Evolutionary conservation across 2,888 invertebrate genomes (phyloP).

Genomic region (Cepaea hortensis): DNA sequence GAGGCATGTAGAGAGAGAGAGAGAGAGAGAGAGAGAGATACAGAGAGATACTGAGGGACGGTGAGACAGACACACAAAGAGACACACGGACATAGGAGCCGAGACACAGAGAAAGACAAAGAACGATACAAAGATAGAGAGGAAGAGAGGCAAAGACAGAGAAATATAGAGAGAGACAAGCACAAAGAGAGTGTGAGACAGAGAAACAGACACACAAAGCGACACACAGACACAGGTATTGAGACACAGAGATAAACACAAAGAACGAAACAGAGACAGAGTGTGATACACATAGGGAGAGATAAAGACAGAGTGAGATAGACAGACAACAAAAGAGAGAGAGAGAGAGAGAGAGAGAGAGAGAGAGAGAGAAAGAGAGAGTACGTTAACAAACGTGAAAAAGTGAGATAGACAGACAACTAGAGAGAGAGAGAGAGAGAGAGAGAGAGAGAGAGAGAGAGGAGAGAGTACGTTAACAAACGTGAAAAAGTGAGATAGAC

Average conservation of each 20-base stretch:
- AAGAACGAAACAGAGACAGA: neutral
- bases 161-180: neutral
- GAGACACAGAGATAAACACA: neutral
- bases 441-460: neutral
- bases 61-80: no score
- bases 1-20: no score
- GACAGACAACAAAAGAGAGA: neutral
- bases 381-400: neutral
- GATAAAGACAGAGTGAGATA: neutral
- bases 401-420: no score
- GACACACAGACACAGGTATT: neutral
- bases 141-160: conserved; percentile 22
- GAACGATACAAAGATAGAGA: no score
- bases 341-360: neutral
- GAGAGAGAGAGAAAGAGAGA: neutral
- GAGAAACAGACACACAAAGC: neutral
- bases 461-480: no score
- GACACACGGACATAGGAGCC: no score
- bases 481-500: no score
- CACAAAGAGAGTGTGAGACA: neutral
- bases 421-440: conserved; percentile 28
- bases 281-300: neutral
- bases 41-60: no score
- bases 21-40: no score
- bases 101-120: no score